Conservation (phyloP, 2,888 invertebrate species). For the Cepaea hortensis region DNA sequence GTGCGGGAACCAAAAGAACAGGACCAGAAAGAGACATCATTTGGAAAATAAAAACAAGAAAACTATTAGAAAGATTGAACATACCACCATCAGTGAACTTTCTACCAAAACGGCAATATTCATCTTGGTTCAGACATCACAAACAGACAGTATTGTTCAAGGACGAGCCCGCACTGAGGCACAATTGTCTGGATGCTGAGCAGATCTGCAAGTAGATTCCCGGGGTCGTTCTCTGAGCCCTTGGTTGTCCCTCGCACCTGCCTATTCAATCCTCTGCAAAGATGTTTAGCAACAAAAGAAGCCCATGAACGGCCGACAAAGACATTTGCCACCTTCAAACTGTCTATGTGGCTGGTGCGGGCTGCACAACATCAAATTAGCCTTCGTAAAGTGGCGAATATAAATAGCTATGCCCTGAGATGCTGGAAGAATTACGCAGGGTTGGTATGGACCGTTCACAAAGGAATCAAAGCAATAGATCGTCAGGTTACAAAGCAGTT, state of each 20-base stretch:
- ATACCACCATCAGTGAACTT: neutral
- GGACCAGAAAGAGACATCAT: too few relatives aligned
- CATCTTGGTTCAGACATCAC: neutral
- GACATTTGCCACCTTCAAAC: neutral
- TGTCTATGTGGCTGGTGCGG: neutral
- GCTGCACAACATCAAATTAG: neutral
- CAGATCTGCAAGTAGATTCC: neutral
- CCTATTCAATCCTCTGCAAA: neutral
- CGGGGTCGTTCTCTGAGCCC: neutral
- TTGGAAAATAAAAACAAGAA: neutral
- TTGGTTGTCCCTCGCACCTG: conserved; percentile 3
- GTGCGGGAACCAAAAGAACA: too few relatives aligned
- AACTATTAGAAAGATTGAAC: neutral
- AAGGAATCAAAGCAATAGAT: neutral
- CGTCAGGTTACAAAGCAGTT: neutral
- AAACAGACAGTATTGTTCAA: neutral
- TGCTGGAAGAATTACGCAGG: neutral
- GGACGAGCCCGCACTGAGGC: neutral
- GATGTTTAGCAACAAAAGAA: conserved; percentile 16
- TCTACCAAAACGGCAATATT: neutral
- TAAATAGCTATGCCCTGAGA: neutral
- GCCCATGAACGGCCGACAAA: neutral
- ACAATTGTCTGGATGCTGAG: neutral
- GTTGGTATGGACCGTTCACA: neutral
- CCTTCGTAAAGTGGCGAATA: neutral